Evolutionary conservation across 92 coral and sea anemone species (phyloP), one percentile per base, ranked within the genome.

Genomic region (Micromussa lordhowensis): DNA sequence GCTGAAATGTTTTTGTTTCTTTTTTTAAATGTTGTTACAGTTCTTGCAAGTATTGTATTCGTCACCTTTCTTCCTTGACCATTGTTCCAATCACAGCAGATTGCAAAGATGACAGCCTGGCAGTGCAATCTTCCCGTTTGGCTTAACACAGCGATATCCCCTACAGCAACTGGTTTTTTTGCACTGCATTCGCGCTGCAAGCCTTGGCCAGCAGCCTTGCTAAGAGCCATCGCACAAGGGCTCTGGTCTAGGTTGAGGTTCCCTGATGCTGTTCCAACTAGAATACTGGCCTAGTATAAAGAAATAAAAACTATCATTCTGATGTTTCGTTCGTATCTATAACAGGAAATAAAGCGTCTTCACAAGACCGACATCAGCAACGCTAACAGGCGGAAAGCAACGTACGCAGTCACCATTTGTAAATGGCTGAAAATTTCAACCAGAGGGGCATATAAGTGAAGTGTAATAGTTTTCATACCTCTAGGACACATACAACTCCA

Each of bases 141-240:
- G 2, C 49, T 34, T 14, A 94, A 85, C 19, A 81, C 87, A 22
- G 88, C 93, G 13, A 87, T 49, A 53, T 91, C 77, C 10, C 92
- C 94, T 28, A 75, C 89, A 48, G 82, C 61, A 7, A 93, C 44
- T 12, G 53, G 74, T 17, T 91, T 90, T 28, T 86, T 88, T 21
- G 31, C 59, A 2, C 82, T 80, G 51, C 94, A 94, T 79, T 93
- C 83, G 16, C 57, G 82, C 77, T 95, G 96, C 15, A 95, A 61
- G 11, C 76, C 59, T 44, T 94, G 93, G 14, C 98, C 98, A 68
- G 94, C 98, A 4, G 84, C 92, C 34, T 68, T 68, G 31, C 91
- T 87, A 28, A 94, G 92, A 15, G 97, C 94, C 71, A 15, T 72
- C 13, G 94, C 92, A 32, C 94, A 94, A 4, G 90, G 90, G 48